Conservation (phyloP, 2,797 vertebrate genomes). For the Bufotes viridis region DNA sequence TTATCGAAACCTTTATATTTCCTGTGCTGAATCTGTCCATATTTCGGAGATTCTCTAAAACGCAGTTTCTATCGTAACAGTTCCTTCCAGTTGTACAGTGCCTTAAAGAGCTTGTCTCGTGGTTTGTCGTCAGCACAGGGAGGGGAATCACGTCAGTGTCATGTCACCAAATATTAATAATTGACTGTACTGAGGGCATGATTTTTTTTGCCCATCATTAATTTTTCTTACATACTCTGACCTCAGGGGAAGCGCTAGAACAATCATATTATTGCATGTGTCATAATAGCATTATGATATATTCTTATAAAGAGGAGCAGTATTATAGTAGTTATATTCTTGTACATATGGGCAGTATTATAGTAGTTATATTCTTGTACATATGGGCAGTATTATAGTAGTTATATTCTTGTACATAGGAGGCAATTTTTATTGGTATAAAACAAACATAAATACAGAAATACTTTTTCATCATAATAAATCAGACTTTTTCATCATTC, state of each 20-base stretch:
- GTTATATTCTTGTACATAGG: conserved; percentile 9
- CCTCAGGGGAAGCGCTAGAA: neutral
- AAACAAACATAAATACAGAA: no score
- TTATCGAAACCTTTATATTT: neutral
- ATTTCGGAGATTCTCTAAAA: neutral
- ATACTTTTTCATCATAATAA: no score
- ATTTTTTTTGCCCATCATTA: no score
- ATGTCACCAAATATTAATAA: neutral
- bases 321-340: neutral
- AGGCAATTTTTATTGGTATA: no score
- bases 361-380: conserved; percentile 10
- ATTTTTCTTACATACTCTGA: no score
- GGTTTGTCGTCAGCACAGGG: neutral
- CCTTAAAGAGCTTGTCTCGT: neutral
- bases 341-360: neutral
- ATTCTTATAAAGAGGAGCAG: neutral
- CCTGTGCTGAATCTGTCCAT: neutral
- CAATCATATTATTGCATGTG: neutral
- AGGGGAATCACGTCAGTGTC: neutral
- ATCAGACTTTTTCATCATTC: no score
- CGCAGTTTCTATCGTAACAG: neutral
- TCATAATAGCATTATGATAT: neutral
- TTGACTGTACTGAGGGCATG: no score
- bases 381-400: neutral
- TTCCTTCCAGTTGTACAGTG: neutral